Base-by-base conservation (phyloP, 2,113 vertebrate species). In the Zosterops borbonicus region DNA sequence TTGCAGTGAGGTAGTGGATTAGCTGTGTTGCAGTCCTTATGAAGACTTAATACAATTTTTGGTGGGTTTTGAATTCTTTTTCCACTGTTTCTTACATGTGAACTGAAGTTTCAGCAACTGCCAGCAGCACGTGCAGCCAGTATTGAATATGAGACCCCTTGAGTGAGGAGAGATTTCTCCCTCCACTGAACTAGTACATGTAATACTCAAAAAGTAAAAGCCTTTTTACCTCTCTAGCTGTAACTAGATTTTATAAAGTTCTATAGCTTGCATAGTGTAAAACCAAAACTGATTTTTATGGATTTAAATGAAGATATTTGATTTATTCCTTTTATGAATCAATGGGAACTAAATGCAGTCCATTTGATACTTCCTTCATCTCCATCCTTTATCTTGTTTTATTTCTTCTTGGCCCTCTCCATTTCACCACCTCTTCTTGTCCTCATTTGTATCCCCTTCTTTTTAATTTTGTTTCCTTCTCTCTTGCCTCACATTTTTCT, bases 251-350 rank as follows among this genome's bases (percentile, higher is more conserved):
- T 89, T 71, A 9, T 29, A 11, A 46, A 81, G 31, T 59, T 74
- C 35, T 15, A 1, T 46, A 67, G 47, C 20, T 50, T 68, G n/a
- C 44, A 42, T 58, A 19, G 20, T 59, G 53, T 42, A 78, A 81
- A 87, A 52, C 39, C 60, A 21, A 70, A 56, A 39, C 46, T 46
- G 46, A n/a, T 84, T 84, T 87, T 65, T 9, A 46, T 71, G 12
- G 20, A 42, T 87, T 67, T 53, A 79, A 71, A 59, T 79, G 13
- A 78, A 82, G 28, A 41, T 71, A 25, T 23, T 93, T 50, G 24
- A 78, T 93, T 85, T 85, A 68, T 75, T 93, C 21, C 42, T 58
- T 92, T 70, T 29, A 21, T 20, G 52, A 84, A 37, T 74, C 33
- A 50, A 1, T 53, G 37, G 93, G 56, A 69, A 58, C 50, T 78